Percentiles rank a stretch among this genome's conserved stretches.
These are phyloP conservation scores for Cantharis lateralis DNA, from an alignment of 2,888 invertebrate species.

Conservation along the genomic window DNA sequence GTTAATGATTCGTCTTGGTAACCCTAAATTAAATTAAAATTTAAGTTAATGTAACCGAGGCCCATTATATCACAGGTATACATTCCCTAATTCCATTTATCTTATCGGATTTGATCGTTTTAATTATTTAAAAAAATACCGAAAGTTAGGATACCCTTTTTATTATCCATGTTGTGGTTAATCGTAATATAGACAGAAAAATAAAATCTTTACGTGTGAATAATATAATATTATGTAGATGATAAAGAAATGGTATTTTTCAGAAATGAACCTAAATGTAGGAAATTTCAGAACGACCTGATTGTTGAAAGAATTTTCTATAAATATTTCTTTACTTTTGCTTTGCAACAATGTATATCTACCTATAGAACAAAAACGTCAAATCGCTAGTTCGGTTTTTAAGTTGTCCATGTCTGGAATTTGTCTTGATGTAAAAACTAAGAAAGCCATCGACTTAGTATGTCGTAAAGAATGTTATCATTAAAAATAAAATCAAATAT, in stretches of 20 bases:
- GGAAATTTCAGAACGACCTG: background rate
- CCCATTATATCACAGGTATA: background rate
- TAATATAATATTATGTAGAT: too few relatives aligned
- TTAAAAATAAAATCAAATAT: constrained; percentile 31
- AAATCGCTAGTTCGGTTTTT: constrained; percentile 11
- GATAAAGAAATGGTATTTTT: too few relatives aligned
- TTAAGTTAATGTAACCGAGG: background rate
- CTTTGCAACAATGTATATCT: background rate
- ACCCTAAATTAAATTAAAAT: background rate
- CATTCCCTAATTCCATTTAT: background rate
- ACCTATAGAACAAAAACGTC: constrained; percentile 6
- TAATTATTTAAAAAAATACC: background rate
- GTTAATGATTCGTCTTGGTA: background rate
- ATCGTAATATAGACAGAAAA: background rate
- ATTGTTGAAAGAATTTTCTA: background rate
- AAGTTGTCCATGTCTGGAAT: constrained; percentile 23
- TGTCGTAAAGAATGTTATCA: constrained; percentile 24
- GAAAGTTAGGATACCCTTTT: background rate
- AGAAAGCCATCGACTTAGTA: constrained; percentile 25
- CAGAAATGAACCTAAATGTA: background rate
- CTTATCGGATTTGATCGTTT: background rate
- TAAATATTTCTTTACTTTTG: background rate
- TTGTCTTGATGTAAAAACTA: constrained; percentile 28
- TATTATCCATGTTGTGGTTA: background rate
- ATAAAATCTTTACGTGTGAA: too few relatives aligned